Percentiles rank a stretch among this genome's conserved stretches.
Evolutionary conservation across 2,888 invertebrate species (phyloP).

Genomic region (Hydraecia micacea): DNA sequence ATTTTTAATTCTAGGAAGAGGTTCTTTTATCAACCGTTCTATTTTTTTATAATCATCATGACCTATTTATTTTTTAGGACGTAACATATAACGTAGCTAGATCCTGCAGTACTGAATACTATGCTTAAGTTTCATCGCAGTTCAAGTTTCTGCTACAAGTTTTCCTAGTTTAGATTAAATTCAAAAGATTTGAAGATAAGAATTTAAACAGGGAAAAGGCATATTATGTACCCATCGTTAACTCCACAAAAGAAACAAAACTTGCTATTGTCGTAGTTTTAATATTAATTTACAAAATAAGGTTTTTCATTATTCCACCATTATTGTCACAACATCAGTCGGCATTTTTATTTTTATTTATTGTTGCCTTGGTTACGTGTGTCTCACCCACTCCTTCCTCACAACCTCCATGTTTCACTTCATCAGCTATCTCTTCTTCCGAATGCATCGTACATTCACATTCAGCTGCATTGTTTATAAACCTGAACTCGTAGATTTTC

Average conservation of each 20-base stretch:
- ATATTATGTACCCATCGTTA: not conserved
- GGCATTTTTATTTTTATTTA: not conserved
- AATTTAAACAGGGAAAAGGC: not conserved
- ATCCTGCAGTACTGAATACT: not conserved
- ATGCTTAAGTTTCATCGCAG: not conserved
- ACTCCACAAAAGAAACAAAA: not conserved
- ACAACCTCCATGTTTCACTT: not conserved
- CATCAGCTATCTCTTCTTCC: constrained; percentile 39
- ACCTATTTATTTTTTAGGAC: not conserved
- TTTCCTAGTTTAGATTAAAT: not conserved
- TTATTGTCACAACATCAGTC: not conserved
- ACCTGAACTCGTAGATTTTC: constrained; percentile 41
- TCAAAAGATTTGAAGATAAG: not conserved
- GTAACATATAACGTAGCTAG: not conserved
- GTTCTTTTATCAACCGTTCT: not conserved
- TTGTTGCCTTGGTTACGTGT: not conserved
- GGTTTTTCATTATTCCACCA: not conserved
- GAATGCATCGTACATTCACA: constrained; percentile 54
- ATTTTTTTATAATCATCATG: not conserved
- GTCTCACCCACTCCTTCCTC: not conserved
- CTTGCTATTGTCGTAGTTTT: not conserved
- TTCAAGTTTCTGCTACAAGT: not conserved
- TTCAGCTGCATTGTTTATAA: constrained; percentile 54
- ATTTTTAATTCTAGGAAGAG: not conserved
- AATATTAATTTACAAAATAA: constrained; percentile 6